Percentiles rank a stretch among this genome's conserved stretches.
Evolutionary conservation across 2,113 vertebrate genomes (phyloP).

Genomic region (Hydrolagus affinis): DNA sequence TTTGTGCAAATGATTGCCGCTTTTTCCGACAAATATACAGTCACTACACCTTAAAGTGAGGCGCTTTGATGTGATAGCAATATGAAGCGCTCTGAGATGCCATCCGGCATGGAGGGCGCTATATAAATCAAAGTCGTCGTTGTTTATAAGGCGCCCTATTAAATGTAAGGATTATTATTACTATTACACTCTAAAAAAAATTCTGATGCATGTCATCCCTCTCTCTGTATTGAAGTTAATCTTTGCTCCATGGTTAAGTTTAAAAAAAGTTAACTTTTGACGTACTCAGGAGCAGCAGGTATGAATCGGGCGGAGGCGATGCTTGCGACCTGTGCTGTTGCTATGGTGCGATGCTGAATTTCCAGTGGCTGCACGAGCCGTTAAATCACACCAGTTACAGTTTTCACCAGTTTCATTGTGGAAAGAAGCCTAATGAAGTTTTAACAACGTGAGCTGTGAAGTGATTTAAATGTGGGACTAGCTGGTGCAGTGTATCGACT

Average conservation of each 20-base stretch:
- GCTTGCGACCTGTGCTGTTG: not conserved
- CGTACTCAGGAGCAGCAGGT: too few species aligned
- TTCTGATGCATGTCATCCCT: not conserved
- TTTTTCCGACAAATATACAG: too few species aligned
- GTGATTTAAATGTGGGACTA: not conserved
- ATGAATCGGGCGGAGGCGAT: too few species aligned
- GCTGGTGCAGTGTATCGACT: not conserved
- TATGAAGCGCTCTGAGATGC: too few species aligned
- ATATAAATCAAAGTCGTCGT: too few species aligned
- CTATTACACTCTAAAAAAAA: not conserved
- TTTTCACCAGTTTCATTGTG: constrained; percentile 6
- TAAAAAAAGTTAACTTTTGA: not conserved
- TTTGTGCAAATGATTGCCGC: too few species aligned
- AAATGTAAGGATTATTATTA: too few species aligned
- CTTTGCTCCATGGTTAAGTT: not conserved
- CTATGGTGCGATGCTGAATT: not conserved
- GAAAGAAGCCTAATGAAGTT: not conserved
- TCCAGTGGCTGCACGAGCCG: not conserved
- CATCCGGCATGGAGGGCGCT: too few species aligned
- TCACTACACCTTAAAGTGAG: too few species aligned
- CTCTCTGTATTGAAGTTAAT: not conserved
- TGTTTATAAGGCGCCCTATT: too few species aligned
- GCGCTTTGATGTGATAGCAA: too few species aligned
- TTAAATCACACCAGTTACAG: constrained; percentile 9
- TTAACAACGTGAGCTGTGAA: not conserved